Evolutionary conservation across 2,113 vertebrate species (phyloP).

Genomic region (Gavia stellata): DNA sequence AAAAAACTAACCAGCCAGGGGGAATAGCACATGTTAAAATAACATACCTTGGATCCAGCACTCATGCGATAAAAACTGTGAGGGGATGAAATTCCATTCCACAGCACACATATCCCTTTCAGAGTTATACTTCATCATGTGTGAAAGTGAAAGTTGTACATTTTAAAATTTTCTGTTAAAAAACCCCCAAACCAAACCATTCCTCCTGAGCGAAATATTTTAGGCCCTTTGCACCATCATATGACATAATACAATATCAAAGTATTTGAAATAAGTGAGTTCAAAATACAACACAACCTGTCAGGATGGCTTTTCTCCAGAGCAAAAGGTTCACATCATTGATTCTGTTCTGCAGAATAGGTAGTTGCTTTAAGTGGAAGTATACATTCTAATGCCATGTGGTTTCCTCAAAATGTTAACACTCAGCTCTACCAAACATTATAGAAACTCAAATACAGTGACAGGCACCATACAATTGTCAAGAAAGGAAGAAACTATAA

Average conservation of each 20-base stretch:
- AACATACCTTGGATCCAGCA: background rate
- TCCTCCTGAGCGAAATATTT: background rate
- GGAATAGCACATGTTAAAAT: background rate
- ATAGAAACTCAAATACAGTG: background rate
- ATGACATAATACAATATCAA: background rate
- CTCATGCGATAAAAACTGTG: background rate
- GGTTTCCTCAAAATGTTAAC: background rate
- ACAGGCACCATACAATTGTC: background rate
- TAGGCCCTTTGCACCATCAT: background rate
- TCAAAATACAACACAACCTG: background rate
- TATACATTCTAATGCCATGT: background rate
- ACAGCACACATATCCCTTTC: background rate
- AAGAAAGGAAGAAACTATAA: background rate
- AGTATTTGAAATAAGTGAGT: background rate
- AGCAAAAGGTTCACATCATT: background rate
- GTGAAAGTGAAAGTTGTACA: background rate
- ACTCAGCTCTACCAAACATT: background rate
- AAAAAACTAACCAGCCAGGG: background rate
- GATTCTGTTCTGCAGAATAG: background rate
- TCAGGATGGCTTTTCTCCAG: background rate
- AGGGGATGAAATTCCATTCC: background rate
- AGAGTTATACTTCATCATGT: background rate
- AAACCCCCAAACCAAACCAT: background rate
- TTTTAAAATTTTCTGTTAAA: background rate
- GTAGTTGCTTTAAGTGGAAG: background rate